Percentiles rank a stretch among this genome's conserved stretches.
Evolutionary conservation across 2,888 invertebrate species (phyloP).

Genomic region (Deroplatys truncata): DNA sequence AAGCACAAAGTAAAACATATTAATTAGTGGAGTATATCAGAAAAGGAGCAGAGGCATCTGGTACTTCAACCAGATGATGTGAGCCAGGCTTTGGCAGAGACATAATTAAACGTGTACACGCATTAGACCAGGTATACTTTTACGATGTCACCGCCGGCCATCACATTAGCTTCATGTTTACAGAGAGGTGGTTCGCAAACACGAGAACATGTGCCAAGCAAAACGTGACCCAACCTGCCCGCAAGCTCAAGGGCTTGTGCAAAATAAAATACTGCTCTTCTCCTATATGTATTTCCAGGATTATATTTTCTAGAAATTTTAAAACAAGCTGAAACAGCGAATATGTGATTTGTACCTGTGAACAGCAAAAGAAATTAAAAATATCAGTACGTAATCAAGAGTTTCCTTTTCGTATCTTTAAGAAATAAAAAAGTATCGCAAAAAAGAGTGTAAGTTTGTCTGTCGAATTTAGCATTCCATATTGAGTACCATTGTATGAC

Average conservation of each 20-base stretch:
- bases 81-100: not conserved
- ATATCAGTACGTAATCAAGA: too few species aligned
- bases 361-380: too few species aligned
- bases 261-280: not conserved
- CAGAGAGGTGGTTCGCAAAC: not conserved
- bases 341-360: too few species aligned
- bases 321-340: too few species aligned
- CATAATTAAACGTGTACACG: not conserved
- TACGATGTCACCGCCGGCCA: not conserved
- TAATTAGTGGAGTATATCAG: not conserved
- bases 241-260: not conserved
- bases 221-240: not conserved
- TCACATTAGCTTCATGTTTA: not conserved
- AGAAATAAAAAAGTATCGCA: too few species aligned
- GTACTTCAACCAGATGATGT: too few species aligned
- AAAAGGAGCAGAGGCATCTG: not conserved
- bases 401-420: too few species aligned
- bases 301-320: not conserved
- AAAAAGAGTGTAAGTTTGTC: too few species aligned
- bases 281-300: not conserved
- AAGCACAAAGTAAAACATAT: not conserved
- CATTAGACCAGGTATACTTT: not conserved
- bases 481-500: too few species aligned
- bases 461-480: too few species aligned
- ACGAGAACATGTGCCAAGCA: not conserved